Evolutionary conservation across 2,888 invertebrate species (phyloP).

Genomic region (Thereva unica): DNA sequence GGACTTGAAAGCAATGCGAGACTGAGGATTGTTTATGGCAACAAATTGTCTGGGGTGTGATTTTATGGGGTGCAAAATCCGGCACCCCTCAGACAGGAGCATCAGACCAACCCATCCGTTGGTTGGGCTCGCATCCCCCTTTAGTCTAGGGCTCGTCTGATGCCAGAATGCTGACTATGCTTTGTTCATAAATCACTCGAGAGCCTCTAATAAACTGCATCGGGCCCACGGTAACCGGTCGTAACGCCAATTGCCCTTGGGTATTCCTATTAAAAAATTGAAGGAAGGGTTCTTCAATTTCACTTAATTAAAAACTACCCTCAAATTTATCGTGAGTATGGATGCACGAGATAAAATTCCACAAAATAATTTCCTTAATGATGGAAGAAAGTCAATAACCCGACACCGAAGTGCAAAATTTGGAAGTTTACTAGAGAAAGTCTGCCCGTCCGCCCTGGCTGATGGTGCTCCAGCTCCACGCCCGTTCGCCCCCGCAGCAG

Average conservation of each 20-base stretch:
- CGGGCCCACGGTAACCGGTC: conserved; percentile 11
- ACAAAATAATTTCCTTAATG: conserved; percentile 9
- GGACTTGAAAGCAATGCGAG: not conserved
- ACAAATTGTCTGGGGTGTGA: conserved; percentile 38
- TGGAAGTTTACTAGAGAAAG: conserved; percentile 18
- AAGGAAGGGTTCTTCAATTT: conserved; percentile 23
- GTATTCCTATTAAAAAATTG: conserved; percentile 14
- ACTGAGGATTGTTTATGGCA: conserved; percentile 29
- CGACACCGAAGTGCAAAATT: conserved; percentile 8
- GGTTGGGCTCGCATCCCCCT: not conserved
- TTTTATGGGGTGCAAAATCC: conserved; percentile 35
- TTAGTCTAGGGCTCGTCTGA: not conserved
- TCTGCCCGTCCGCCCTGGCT: conserved; percentile 16
- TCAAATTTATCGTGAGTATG: not conserved
- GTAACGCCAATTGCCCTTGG: not conserved
- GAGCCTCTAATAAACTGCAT: conserved; percentile 27
- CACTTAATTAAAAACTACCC: conserved; percentile 37
- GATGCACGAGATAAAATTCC: conserved; percentile 13
- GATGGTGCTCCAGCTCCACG: conserved; percentile 3
- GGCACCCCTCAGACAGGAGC: conserved; percentile 11
- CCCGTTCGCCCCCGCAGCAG: not conserved
- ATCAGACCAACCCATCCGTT: not conserved
- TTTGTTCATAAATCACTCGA: conserved; percentile 27
- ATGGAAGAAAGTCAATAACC: conserved; percentile 21
- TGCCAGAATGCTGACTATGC: not conserved